Evolutionary conservation across 2,888 invertebrate species (phyloP).

Genomic region (Scaptodrosophila latifasciaeformis): DNA sequence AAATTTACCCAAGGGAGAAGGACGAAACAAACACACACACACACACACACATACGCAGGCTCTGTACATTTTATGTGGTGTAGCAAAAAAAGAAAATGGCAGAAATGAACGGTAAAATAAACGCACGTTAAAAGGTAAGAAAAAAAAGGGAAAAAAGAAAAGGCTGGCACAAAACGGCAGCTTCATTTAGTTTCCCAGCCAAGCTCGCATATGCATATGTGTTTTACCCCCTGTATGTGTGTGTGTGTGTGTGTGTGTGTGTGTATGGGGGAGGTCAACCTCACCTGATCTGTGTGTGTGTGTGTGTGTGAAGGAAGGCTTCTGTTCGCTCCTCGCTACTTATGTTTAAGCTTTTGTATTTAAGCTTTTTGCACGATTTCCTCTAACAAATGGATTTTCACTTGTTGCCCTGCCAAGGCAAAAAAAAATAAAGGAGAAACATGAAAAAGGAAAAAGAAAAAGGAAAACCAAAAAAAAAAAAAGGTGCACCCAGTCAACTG

Average conservation of each 20-base stretch:
- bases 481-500: slow-evolving; percentile 11
- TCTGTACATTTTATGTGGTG: slow-evolving; percentile 58
- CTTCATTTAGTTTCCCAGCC: slow-evolving; percentile 46
- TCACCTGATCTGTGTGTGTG: slow-evolving; percentile 17
- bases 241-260: slow-evolving; percentile 13
- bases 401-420: slow-evolving; percentile 51
- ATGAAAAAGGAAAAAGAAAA: too few relatives aligned
- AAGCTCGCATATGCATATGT: slow-evolving; percentile 54
- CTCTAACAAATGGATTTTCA: slow-evolving; percentile 65
- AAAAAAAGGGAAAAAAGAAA: slow-evolving; percentile 16
- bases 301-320: too few relatives aligned
- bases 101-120: slow-evolving; percentile 61
- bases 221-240: too few relatives aligned
- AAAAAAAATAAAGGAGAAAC: too few relatives aligned
- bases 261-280: slow-evolving; percentile 16
- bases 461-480: too few relatives aligned
- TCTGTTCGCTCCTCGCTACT: slow-evolving; percentile 42
- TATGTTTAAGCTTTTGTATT: slow-evolving; percentile 67
- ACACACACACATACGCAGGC: slow-evolving; percentile 6
- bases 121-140: slow-evolving; percentile 66
- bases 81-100: slow-evolving; percentile 28
- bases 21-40: slow-evolving; percentile 26
- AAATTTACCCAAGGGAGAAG: slow-evolving; percentile 57
- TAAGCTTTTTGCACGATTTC: slow-evolving; percentile 69
- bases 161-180: slow-evolving; percentile 43